These are phyloP conservation scores for Vireo altiloquus DNA, from an alignment of 2,113 vertebrate genomes.

Conservation along the genomic window DNA sequence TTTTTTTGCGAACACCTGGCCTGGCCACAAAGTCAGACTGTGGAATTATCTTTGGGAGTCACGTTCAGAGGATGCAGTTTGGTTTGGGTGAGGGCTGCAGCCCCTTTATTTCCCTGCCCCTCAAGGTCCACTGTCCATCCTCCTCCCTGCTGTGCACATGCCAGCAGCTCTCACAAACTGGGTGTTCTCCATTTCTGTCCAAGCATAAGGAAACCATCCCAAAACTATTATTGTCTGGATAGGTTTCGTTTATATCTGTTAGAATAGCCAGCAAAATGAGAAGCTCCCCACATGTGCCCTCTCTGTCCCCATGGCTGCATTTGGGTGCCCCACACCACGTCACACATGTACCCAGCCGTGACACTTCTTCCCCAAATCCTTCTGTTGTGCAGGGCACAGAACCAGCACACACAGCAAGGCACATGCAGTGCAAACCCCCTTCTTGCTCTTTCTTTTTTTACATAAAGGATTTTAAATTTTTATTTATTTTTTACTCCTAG, in stretches of 20 bases:
- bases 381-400: background rate
- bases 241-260: rapidly evolving
- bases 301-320: background rate
- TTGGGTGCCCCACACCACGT: background rate
- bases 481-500: background rate
- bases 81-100: background rate
- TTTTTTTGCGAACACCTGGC: slow-evolving; percentile 43
- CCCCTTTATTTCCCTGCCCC: background rate
- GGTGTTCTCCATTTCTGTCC: background rate
- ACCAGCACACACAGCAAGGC: background rate
- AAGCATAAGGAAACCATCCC: background rate
- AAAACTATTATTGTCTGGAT: background rate
- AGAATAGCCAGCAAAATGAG: rapidly evolving
- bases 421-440: rapidly evolving
- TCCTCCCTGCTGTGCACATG: too few relatives aligned
- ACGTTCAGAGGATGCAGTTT: background rate
- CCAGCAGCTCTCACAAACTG: background rate
- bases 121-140: rapidly evolving
- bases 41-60: background rate
- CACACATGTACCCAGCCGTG: rapidly evolving
- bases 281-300: rapidly evolving
- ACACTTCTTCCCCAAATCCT: background rate
- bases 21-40: background rate
- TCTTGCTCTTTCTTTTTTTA: background rate
- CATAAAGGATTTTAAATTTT: rapidly evolving